Percentiles rank a stretch among this genome's conserved stretches.
Conservation (phyloP, 2,888 invertebrate species). For the Marasmarcha lunaedactyla region DNA sequence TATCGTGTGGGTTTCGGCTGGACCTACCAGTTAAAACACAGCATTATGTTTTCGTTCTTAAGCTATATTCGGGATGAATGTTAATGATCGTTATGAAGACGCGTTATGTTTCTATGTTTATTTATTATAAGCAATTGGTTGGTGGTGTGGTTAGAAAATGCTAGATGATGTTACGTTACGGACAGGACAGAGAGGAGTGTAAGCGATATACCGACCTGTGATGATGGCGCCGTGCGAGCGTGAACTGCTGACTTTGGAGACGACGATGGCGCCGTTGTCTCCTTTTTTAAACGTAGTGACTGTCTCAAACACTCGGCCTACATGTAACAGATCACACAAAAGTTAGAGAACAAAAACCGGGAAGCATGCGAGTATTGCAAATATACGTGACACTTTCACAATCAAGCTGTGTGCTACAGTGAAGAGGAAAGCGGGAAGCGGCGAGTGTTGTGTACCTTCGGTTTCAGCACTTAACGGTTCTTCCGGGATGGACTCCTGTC, state of each 20-base stretch:
- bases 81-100: conserved; percentile 31
- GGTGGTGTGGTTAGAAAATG: conserved; percentile 15
- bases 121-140: conserved; percentile 17
- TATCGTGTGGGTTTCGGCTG: conserved; percentile 74
- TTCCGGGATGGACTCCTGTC: conserved; percentile 45
- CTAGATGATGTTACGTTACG: conserved; percentile 24
- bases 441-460: conserved; percentile 53
- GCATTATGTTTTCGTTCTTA: conserved; percentile 37
- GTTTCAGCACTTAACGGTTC: conserved; percentile 62
- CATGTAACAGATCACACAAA: conserved; percentile 66
- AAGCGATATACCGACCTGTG: conserved; percentile 71
- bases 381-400: conserved; percentile 38
- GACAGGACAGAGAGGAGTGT: conserved; percentile 25
- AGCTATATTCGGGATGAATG: conserved; percentile 16
- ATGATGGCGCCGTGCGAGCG: conserved; percentile 73
- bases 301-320: conserved; percentile 69
- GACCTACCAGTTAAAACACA: conserved; percentile 72
- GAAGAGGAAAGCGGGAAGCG: conserved; percentile 47
- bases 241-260: conserved; percentile 72
- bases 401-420: conserved; percentile 52
- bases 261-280: conserved; percentile 54
- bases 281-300: conserved; percentile 66
- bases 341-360: conserved; percentile 48
- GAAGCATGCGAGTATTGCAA: conserved; percentile 49
- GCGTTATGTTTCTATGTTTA: conserved; percentile 23